Evolutionary conservation across 2,113 vertebrate species (phyloP).

Genomic region (Takifugu flavidus): DNA sequence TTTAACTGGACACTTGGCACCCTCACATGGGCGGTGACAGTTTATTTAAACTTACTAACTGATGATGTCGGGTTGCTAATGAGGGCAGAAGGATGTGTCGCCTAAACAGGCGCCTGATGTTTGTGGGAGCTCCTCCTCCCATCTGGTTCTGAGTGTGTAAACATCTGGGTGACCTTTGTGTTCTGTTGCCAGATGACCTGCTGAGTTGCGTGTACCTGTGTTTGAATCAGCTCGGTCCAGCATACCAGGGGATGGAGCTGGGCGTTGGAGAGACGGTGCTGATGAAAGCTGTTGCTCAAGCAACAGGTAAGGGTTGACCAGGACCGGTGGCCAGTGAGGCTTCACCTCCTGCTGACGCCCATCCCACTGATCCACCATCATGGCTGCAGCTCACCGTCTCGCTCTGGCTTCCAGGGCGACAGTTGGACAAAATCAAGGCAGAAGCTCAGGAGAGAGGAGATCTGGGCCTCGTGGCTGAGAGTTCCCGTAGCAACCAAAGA

Average conservation of each 20-base stretch:
- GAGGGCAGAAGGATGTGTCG: too few relatives aligned
- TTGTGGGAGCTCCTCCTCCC: too few relatives aligned
- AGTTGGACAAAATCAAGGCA: conserved; percentile 83
- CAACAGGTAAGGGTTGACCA: conserved; percentile 72
- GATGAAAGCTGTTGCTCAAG: conserved; percentile 87
- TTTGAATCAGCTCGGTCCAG: conserved; percentile 84
- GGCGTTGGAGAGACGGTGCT: conserved; percentile 84
- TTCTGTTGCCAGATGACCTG: conserved; percentile 76
- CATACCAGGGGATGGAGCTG: conserved; percentile 84
- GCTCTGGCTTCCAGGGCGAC: conserved; percentile 78
- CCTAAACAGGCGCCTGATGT: too few relatives aligned
- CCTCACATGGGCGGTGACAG: too few relatives aligned
- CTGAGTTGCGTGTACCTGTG: conserved; percentile 86
- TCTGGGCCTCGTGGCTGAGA: conserved; percentile 86
- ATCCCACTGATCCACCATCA: conserved; percentile 11
- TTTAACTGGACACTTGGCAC: too few relatives aligned
- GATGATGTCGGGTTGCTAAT: too few relatives aligned
- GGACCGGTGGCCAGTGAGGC: not conserved
- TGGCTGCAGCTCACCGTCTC: conserved; percentile 30
- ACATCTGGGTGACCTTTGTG: conserved; percentile 4
- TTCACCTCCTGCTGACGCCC: not conserved
- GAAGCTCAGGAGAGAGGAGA: conserved; percentile 86
- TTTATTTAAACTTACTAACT: too few relatives aligned
- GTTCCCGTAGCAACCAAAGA: conserved; percentile 85
- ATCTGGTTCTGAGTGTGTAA: too few relatives aligned